Percentiles rank a stretch among this genome's conserved stretches.
Conservation (phyloP, 2,888 invertebrate species). For the Trachelus stipa region DNA sequence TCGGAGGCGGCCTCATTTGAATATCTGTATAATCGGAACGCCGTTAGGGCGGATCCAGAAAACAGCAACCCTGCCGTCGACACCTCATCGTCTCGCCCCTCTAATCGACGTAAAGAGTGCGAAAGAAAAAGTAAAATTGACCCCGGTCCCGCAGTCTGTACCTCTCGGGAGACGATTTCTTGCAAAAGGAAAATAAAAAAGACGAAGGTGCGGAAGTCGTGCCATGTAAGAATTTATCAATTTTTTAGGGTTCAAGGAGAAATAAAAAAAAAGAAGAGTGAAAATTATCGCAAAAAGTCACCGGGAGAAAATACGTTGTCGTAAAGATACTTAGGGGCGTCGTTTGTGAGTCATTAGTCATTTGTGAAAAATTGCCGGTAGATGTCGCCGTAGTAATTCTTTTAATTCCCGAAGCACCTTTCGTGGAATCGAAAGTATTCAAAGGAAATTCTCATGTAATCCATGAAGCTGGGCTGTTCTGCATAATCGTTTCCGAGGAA, state of each 20-base stretch:
- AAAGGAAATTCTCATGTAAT: neutral
- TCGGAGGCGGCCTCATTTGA: conserved; percentile 58
- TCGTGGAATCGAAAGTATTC: neutral
- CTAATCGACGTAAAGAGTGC: conserved; percentile 47
- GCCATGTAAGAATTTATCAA: neutral
- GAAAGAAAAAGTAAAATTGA: neutral
- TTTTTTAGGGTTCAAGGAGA: neutral
- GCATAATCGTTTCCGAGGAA: neutral
- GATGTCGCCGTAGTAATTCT: neutral
- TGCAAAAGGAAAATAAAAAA: neutral
- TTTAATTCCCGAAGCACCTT: neutral
- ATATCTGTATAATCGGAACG: conserved; percentile 66
- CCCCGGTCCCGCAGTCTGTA: conserved; percentile 20
- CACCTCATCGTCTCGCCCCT: conserved; percentile 41
- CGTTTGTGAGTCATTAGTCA: neutral
- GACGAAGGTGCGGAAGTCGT: neutral
- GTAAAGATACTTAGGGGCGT: neutral
- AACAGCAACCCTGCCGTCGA: conserved; percentile 55
- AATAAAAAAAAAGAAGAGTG: neutral
- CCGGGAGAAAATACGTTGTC: neutral
- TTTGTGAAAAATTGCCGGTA: neutral
- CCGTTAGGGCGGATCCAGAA: conserved; percentile 64
- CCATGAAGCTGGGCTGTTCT: neutral
- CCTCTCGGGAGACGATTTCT: neutral
- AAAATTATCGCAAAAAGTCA: neutral